A percentile compares a stretch with the other conserved stretches of the same genome.
These are phyloP conservation scores for Meiosimyza decipiens DNA, from an alignment of 2,888 invertebrate genomes.

Conservation along the genomic window DNA sequence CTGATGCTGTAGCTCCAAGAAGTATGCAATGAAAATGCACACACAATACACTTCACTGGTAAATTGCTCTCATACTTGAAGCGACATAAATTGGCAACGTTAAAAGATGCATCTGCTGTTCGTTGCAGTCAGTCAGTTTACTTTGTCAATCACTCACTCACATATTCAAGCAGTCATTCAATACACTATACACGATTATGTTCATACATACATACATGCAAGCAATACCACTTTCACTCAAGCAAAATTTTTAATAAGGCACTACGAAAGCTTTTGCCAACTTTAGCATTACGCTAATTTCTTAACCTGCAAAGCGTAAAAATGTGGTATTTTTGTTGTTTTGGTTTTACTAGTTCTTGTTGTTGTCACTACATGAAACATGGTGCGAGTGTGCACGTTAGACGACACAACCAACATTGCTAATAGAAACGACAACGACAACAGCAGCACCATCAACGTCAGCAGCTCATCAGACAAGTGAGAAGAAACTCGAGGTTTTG, in stretches of 20 bases:
- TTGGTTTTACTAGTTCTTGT: not conserved
- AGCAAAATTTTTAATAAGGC: constrained; percentile 8
- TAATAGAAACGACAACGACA: constrained; percentile 26
- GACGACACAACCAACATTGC: constrained; percentile 6
- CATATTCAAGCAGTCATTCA: not conserved
- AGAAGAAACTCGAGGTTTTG: not conserved
- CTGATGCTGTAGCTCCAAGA: constrained; percentile 35
- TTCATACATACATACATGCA: not conserved
- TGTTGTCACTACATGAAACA: not conserved
- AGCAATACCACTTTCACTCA: not conserved
- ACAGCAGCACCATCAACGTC: constrained; percentile 16
- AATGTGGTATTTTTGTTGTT: constrained; percentile 2
- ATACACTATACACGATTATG: not conserved
- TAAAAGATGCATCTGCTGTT: not conserved
- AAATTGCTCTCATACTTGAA: not conserved
- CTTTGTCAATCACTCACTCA: not conserved
- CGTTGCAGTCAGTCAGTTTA: not conserved
- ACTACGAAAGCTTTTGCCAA: not conserved
- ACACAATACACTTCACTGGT: not conserved
- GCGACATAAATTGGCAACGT: not conserved
- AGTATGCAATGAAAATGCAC: constrained; percentile 39
- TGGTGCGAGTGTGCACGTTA: not conserved
- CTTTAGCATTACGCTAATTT: constrained; percentile 23
- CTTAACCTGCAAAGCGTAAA: constrained; percentile 6
- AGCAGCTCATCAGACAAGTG: constrained; percentile 3